Base-by-base conservation (phyloP, 92 coral and sea anemone species). In the Phymanthus crucifer region DNA sequence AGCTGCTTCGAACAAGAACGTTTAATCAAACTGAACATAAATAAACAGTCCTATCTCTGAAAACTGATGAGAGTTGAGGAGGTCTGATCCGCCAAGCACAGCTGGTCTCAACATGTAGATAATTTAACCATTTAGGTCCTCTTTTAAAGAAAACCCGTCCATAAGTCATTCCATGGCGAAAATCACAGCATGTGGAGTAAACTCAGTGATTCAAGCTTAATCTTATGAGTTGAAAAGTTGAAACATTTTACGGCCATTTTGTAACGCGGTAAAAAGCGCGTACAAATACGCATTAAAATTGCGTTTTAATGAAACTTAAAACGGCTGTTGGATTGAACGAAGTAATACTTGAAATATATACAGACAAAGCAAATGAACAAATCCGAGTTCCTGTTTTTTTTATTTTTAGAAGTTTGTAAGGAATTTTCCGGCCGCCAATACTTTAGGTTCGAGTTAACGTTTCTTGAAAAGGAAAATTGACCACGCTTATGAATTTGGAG, bases 1-100 rank as follows among this genome's bases (percentile, higher is more conserved):
- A 80, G 84, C 84, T 80, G 84, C 84, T 80, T 37, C 31, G 34
- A 16, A 34, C 38, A 58, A 54, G 71, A 54, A 80, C 71, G 48
- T 72, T 80, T 80, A 80, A 80, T 80, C 84, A 80, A 71, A 40
- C 34, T 57, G 84, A 47, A 61, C 58, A 48, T 73, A 73, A 45
- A 73, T 80, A 80, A 80, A 80, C 84, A 70, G 21, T 32, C 37
- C 27, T 70, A 73, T 27, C 48, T 70, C 24, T 1, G 45, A 72
- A 80, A 71, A 36, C 67, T 58, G 75, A 48, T 56, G 71, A 54
- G 50, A 54, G 71, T 34, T 12, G 76, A 4, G 77, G 77, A 57
- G 71, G 84, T 50, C 71, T 56, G 54, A 40, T 73, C 46, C 23
- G 6, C 26, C 6, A 40, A 48, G 27, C 29, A 70, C 77, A 58